Conservation (phyloP, 1,140 invertebrate genomes). For the Zaprionus inermis region DNA sequence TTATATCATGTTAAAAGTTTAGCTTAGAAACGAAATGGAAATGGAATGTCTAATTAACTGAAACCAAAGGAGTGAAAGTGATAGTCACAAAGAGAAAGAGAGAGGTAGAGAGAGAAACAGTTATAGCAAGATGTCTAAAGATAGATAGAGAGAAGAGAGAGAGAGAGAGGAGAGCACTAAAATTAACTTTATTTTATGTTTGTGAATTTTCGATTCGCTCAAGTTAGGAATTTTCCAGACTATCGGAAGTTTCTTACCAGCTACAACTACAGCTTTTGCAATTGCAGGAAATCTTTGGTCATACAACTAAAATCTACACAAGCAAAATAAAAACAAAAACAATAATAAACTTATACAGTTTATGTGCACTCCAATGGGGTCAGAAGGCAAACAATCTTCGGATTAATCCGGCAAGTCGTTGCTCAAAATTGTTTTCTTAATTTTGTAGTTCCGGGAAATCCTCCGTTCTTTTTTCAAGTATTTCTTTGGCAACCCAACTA, state of each 20-base stretch:
- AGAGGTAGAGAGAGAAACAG: slow-evolving; percentile 7
- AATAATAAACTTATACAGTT: not conserved
- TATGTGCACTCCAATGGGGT: slow-evolving; percentile 3
- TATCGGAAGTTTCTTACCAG: slow-evolving; percentile 11
- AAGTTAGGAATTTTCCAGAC: slow-evolving; percentile 1
- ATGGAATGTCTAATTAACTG: slow-evolving; percentile 20
- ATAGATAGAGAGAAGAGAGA: slow-evolving; percentile 11
- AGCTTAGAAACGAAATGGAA: slow-evolving; percentile 36
- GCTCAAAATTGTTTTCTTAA: not conserved
- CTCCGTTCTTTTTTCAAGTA: slow-evolving; percentile 18
- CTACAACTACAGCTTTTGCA: slow-evolving; percentile 27
- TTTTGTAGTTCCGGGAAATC: slow-evolving; percentile 15
- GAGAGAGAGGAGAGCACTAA: slow-evolving; percentile 18
- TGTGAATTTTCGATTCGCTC: not conserved
- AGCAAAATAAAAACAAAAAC: slow-evolving; percentile 43
- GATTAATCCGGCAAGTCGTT: not conserved
- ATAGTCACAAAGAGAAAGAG: slow-evolving; percentile 3
- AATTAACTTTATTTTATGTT: slow-evolving; percentile 11
- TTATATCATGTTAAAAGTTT: slow-evolving; percentile 13
- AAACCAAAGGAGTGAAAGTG: slow-evolving; percentile 27
- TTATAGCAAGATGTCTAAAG: slow-evolving; percentile 11
- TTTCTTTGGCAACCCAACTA: slow-evolving; percentile 35
- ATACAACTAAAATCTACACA: slow-evolving; percentile 38
- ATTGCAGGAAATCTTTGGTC: slow-evolving; percentile 24
- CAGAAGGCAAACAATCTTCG: slow-evolving; percentile 1